These are phyloP conservation scores for Oncorhynchus masou DNA, from an alignment of 2,113 vertebrate genomes.

Conservation along the genomic window DNA sequence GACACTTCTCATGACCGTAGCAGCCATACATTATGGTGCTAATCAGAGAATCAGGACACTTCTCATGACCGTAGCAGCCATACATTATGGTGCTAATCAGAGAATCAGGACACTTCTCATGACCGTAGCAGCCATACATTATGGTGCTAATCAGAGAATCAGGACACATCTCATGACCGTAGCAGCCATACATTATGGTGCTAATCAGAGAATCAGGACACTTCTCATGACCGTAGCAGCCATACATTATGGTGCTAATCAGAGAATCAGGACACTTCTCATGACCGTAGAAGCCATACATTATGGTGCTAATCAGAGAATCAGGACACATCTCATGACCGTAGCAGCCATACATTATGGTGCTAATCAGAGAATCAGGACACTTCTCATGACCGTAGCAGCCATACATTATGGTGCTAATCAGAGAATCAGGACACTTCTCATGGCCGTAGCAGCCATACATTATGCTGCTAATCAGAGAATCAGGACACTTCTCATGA, in stretches of 20 bases:
- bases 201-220: constrained; percentile 12
- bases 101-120: constrained; percentile 5
- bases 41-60: constrained; percentile 9
- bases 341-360: constrained; percentile 2
- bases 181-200: constrained; percentile 2
- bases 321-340: not conserved
- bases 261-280: constrained; percentile 3
- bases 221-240: not conserved
- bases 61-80: not conserved
- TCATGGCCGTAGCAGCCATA: no score
- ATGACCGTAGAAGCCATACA: not conserved
- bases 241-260: constrained; percentile 11
- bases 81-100: constrained; percentile 10
- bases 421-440: constrained; percentile 11
- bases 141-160: constrained; percentile 14
- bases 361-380: constrained; percentile 13
- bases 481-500: not conserved
- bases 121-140: not conserved
- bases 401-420: constrained; percentile 8
- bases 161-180: not conserved
- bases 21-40: constrained; percentile 4
- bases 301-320: constrained; percentile 13
- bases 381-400: not conserved
- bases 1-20: not conserved
- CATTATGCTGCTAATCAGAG: constrained; percentile 1